Percentiles rank a stretch among this genome's conserved stretches.
Conservation (phyloP, 2,113 vertebrate species). For the Circaetus cinerascens region DNA sequence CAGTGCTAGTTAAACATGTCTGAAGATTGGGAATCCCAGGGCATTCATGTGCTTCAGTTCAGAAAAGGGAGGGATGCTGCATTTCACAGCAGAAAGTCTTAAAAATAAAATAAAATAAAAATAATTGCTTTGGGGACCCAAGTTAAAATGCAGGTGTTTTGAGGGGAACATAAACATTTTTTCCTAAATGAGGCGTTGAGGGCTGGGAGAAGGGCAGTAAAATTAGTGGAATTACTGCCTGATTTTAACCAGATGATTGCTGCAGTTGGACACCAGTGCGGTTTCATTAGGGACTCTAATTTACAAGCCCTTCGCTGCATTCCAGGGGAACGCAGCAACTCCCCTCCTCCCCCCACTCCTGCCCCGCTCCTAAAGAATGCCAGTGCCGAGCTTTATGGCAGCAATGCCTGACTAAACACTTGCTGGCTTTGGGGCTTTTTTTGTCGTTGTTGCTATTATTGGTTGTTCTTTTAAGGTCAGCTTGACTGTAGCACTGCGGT, state of each 20-base stretch:
- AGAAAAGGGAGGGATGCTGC: slow-evolving; percentile 55
- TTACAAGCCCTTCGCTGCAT: slow-evolving; percentile 92
- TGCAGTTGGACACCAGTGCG: slow-evolving; percentile 90
- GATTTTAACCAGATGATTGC: slow-evolving; percentile 99
- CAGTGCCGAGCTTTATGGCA: slow-evolving; percentile 70
- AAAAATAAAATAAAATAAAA: slow-evolving; percentile 69
- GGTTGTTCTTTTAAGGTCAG: slow-evolving; percentile 34
- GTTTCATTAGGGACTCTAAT: slow-evolving; percentile 98
- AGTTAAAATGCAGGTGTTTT: slow-evolving; percentile 93
- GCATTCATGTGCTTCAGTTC: slow-evolving; percentile 22
- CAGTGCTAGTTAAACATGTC: slow-evolving; percentile 1
- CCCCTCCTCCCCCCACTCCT: slow-evolving; percentile 4
- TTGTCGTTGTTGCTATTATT: not conserved
- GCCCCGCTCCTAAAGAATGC: slow-evolving; percentile 83
- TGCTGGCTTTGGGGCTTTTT: not conserved
- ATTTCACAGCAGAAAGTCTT: slow-evolving; percentile 61
- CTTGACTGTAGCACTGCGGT: not conserved
- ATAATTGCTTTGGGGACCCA: slow-evolving; percentile 77
- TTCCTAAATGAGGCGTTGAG: slow-evolving; percentile 95
- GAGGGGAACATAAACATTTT: slow-evolving; percentile 90
- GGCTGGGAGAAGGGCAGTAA: slow-evolving; percentile 87
- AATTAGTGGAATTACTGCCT: slow-evolving; percentile 98
- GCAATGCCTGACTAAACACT: slow-evolving; percentile 9
- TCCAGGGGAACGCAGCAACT: slow-evolving; percentile 83
- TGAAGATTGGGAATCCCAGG: slow-evolving; percentile 45